Percentiles rank a stretch among this genome's conserved stretches.
Evolutionary conservation across 2,888 invertebrate species (phyloP).

Genomic region (Troides oblongomaculatus): DNA sequence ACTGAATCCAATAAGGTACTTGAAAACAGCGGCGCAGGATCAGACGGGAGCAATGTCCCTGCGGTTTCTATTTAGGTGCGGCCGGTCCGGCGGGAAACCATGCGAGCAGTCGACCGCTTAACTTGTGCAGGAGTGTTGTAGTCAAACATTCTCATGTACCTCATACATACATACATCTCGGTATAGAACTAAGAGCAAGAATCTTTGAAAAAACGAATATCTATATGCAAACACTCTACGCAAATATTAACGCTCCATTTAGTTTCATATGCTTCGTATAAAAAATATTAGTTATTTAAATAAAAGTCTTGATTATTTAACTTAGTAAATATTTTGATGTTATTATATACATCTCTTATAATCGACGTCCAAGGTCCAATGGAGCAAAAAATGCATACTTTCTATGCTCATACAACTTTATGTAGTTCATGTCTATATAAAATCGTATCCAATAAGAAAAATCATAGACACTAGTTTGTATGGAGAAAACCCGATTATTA

Average conservation of each 20-base stretch:
- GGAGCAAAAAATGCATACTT: background rate
- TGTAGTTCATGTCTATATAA: background rate
- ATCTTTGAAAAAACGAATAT: background rate
- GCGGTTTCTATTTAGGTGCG: conserved; percentile 79
- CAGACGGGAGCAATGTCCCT: conserved; percentile 78
- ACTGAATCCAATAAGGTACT: conserved; percentile 65
- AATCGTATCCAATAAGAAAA: background rate
- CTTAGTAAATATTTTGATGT: background rate
- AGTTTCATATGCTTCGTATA: background rate
- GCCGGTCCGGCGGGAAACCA: conserved; percentile 70
- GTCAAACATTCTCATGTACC: conserved; percentile 45
- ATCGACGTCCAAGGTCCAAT: background rate
- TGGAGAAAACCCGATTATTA: background rate
- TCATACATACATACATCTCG: background rate
- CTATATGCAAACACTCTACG: background rate
- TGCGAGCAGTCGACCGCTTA: conserved; percentile 68
- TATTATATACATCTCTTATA: background rate
- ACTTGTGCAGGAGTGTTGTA: conserved; percentile 68
- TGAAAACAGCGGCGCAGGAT: conserved; percentile 59
- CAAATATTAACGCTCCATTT: background rate
- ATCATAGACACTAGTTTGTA: background rate
- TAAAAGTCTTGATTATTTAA: background rate
- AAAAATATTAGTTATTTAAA: background rate
- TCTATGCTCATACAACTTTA: background rate
- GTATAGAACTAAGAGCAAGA: background rate